These are phyloP conservation scores for Drosophila erecta DNA, from an alignment of 1,140 invertebrate genomes.

Conservation along the genomic window DNA sequence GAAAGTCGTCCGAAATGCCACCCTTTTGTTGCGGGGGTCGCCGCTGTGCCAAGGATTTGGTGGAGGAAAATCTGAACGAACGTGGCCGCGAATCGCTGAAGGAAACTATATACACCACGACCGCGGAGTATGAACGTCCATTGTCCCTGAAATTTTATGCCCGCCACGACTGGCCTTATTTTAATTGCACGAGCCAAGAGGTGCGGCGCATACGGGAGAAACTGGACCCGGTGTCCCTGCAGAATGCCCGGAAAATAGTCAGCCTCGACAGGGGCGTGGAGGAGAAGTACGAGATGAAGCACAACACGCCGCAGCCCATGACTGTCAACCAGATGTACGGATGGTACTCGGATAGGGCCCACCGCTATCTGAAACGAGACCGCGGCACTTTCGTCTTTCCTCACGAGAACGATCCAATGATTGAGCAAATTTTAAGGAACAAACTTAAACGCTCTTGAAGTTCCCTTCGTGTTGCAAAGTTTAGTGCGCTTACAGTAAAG, in stretches of 20 bases:
- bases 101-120: conserved; percentile 12
- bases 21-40: conserved; percentile 67
- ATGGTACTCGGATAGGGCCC: conserved; percentile 64
- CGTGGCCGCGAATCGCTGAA: not conserved
- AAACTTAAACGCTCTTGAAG: conserved; percentile 1
- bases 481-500: conserved; percentile 10
- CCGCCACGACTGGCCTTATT: conserved; percentile 66
- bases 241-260: conserved; percentile 1
- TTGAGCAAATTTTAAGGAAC: conserved; percentile 39
- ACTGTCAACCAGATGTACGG: conserved; percentile 67
- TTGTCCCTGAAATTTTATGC: conserved; percentile 66
- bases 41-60: conserved; percentile 42
- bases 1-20: conserved; percentile 34
- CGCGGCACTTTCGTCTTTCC: conserved; percentile 67
- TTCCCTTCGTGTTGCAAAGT: conserved; percentile 17
- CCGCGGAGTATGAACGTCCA: conserved; percentile 41
- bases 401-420: conserved; percentile 59
- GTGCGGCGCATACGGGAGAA: conserved; percentile 42
- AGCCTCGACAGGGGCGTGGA: not conserved
- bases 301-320: conserved; percentile 52
- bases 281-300: conserved; percentile 45
- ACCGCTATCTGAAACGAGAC: conserved; percentile 53
- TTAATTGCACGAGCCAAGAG: conserved; percentile 48
- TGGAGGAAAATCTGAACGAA: not conserved
- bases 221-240: conserved; percentile 41